Evolutionary conservation across 2,797 vertebrate genomes (phyloP), one percentile per base, ranked within the genome.

Genomic region (Botia kubotai): DNA sequence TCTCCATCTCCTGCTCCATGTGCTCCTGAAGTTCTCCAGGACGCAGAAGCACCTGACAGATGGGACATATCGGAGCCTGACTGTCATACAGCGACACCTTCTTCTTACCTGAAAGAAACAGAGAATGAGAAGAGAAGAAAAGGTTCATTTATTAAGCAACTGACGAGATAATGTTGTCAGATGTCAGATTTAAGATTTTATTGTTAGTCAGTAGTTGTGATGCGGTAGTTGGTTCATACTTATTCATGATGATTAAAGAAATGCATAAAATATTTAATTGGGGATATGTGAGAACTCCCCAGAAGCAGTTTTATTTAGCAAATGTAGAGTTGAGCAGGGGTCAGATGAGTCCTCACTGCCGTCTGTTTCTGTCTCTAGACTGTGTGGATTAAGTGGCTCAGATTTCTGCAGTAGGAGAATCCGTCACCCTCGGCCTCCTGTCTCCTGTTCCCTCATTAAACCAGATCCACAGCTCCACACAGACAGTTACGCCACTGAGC

Each of bases 1-100:
- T 94, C 88, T 99, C 97, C 84, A 99, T 93, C 91, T 99, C 98
- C 75, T 98, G 97, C 86, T 99, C 97, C 97, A 99, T 98, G 92
- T 99, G 98, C 65, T 98, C 98, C 86, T 98, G 97, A 46, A 99
- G 91, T 88, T 99, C 97, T 72, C 97, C 96, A 0, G 98, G 98
- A 87, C 97, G 93, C 87, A 99, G 95, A 83, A 99, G 93, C 65
- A 99, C 96, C 91, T 99, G 97, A 90, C 98, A 99, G 92, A 99
- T 98, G 82, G 98, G 98, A 90, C 98, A 99, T 87, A 98, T 94
- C 0, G 97, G 98, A 87, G 97, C 96, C 91, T 99, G 98, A 91
- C 96, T 98, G 94, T 99, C 98, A 86, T 97, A 99, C 89, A 99
- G 88, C 2, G 96, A 96, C 48, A 95, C 94, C 92, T 98, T 97